phyloP scores from a whole-genome alignment of 1,140 invertebrate genomes.

The Lepidurus couesii region DNA sequence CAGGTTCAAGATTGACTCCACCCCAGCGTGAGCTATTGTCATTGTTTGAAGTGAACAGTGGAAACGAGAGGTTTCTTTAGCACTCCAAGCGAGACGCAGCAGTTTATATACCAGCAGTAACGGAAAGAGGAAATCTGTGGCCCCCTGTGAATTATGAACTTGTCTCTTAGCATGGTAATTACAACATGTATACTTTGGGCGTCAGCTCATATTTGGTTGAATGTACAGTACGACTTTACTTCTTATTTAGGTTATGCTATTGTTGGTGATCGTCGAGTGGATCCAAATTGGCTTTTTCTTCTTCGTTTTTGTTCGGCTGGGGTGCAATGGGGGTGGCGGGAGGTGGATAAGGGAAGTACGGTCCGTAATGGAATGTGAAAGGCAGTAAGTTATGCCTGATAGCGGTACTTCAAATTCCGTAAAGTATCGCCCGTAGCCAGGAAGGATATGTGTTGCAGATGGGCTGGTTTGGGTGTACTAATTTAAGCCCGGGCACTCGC shows the following conservation, averaged over 20 bases:
- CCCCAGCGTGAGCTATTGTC: neutral
- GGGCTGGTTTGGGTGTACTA: neutral
- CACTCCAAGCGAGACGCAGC: neutral
- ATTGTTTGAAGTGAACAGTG: neutral
- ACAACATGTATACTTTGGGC: neutral
- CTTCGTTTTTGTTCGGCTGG: neutral
- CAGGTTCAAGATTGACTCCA: constrained; percentile 7
- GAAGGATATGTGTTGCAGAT: constrained; percentile 22
- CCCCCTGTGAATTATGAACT: no score
- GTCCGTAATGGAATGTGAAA: constrained; percentile 9
- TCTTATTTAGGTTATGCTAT: neutral
- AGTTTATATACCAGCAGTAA: neutral
- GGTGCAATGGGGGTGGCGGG: neutral
- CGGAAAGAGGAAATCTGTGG: neutral
- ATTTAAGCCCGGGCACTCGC: neutral
- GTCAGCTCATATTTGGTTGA: neutral
- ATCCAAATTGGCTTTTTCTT: neutral
- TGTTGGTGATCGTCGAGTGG: constrained; percentile 4
- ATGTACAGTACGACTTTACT: neutral
- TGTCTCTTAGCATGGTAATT: neutral
- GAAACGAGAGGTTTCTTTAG: neutral
- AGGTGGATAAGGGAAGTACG: neutral
- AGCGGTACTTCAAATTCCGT: constrained; percentile 15
- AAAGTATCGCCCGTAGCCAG: neutral
- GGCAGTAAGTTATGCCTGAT: constrained; percentile 18